phyloP scores from a whole-genome alignment of 2,888 invertebrate species.

The Epinotia bilunana region DNA sequence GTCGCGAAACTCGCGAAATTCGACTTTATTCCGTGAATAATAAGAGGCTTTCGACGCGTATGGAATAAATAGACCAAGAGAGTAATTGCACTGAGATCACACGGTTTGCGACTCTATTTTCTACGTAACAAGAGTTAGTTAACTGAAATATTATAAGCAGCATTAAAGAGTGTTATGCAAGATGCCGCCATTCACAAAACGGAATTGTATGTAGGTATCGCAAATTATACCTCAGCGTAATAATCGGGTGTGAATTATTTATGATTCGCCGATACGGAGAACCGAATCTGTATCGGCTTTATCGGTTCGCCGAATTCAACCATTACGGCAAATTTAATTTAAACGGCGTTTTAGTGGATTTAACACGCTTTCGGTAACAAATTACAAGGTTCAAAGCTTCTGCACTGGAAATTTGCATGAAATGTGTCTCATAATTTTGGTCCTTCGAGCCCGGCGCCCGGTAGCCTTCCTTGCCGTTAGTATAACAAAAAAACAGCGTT shows the following conservation, averaged over 20 bases:
- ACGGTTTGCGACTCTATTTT: slow-evolving; percentile 16
- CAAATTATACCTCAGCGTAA: slow-evolving; percentile 53
- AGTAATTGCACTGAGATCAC: background rate
- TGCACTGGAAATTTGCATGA: slow-evolving; percentile 32
- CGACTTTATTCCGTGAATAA: background rate
- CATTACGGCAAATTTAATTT: slow-evolving; percentile 43
- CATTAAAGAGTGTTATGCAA: slow-evolving; percentile 51
- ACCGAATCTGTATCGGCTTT: slow-evolving; percentile 39
- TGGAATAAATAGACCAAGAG: background rate
- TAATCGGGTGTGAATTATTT: slow-evolving; percentile 43
- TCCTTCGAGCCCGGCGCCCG: slow-evolving; percentile 18
- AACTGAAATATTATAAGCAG: background rate
- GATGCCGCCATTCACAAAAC: slow-evolving; percentile 52
- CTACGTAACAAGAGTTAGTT: background rate
- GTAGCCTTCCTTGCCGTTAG: background rate
- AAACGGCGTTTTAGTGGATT: slow-evolving; percentile 38
- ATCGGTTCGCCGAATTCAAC: slow-evolving; percentile 41
- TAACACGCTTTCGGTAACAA: slow-evolving; percentile 36
- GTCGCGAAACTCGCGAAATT: slow-evolving; percentile 1
- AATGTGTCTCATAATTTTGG: slow-evolving; percentile 32
- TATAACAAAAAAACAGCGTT: background rate
- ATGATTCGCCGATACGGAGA: slow-evolving; percentile 42
- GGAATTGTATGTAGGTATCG: slow-evolving; percentile 52
- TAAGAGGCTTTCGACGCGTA: slow-evolving; percentile 5
- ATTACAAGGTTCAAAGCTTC: slow-evolving; percentile 33